Evolutionary conservation across 2,888 invertebrate genomes (phyloP).

Genomic region (Poecilobothrus nobilitatus): DNA sequence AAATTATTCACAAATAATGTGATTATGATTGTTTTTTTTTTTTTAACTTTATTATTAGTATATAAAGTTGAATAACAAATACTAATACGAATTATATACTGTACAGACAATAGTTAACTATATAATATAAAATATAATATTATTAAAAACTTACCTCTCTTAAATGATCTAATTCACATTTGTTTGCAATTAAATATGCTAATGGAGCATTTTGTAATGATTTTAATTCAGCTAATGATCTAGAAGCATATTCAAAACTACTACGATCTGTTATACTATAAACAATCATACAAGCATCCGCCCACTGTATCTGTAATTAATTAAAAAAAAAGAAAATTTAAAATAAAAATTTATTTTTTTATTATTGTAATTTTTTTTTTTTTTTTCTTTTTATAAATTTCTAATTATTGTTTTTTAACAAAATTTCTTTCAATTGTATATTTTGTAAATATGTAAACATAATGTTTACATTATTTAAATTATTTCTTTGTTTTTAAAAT

Average conservation of each 20-base stretch:
- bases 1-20: too few species aligned
- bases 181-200: constrained; percentile 64
- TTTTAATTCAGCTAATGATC: constrained; percentile 52
- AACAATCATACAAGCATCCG: constrained; percentile 67
- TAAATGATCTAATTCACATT: constrained; percentile 69
- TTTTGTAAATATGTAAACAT: neutral
- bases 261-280: constrained; percentile 67
- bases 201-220: constrained; percentile 48
- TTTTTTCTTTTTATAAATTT: constrained; percentile 12
- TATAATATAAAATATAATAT: neutral
- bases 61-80: too few species aligned
- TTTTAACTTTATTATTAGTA: too few species aligned
- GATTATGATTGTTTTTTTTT: too few species aligned
- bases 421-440: neutral
- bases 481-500: neutral
- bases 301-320: constrained; percentile 55
- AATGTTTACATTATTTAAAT: neutral
- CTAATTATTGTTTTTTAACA: neutral
- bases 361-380: neutral
- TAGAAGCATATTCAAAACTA: constrained; percentile 61
- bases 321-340: constrained; percentile 5
- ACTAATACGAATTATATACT: too few species aligned
- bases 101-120: too few species aligned
- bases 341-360: neutral
- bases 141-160: constrained; percentile 61